Percentiles rank a stretch among this genome's conserved stretches.
Conservation (phyloP, 1,140 invertebrate genomes). For the Papilio polyxenes region DNA sequence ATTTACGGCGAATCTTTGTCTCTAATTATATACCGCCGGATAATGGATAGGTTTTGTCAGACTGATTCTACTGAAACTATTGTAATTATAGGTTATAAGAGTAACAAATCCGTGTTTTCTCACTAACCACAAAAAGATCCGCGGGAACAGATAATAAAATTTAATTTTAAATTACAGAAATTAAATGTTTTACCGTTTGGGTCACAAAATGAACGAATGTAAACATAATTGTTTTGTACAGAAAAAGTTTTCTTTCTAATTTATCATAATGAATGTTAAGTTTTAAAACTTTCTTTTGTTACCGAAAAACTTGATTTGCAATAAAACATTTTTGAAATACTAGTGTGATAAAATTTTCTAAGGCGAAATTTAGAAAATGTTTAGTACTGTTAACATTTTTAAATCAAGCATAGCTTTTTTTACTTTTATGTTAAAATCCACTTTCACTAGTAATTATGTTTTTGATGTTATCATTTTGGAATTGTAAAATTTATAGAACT, state of each 20-base stretch:
- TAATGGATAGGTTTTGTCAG: constrained; percentile 60
- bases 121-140: background rate
- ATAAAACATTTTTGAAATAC: too few species aligned
- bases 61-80: constrained; percentile 50
- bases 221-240: too few species aligned
- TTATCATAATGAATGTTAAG: too few species aligned
- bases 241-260: too few species aligned
- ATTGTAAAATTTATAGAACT: constrained; percentile 1
- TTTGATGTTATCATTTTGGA: constrained; percentile 5
- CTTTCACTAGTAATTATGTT: constrained; percentile 9
- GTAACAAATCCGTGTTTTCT: constrained; percentile 20
- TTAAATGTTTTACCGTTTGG: background rate
- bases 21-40: constrained; percentile 54
- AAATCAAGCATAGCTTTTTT: background rate
- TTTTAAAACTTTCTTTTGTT: too few species aligned
- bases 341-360: too few species aligned
- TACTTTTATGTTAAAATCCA: background rate
- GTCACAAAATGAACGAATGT: background rate
- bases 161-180: background rate
- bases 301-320: too few species aligned
- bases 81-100: constrained; percentile 44
- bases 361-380: background rate
- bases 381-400: background rate
- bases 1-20: constrained; percentile 49
- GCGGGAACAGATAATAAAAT: background rate